Base-by-base conservation (phyloP, 2,113 vertebrate species). In the Psephotus haematonotus region DNA sequence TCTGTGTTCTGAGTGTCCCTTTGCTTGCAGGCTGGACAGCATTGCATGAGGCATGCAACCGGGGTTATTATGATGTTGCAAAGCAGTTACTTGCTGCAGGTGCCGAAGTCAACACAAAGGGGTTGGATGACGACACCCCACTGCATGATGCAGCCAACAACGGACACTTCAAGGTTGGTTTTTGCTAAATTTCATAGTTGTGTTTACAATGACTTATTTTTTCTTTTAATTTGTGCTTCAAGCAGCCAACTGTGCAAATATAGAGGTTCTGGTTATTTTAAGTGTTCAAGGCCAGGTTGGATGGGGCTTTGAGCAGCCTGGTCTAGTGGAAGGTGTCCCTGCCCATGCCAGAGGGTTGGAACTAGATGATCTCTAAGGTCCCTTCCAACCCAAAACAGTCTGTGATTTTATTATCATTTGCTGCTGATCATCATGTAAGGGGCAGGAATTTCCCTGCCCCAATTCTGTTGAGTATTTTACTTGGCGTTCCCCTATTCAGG, bases 21-120 rank as follows among this genome's bases (percentile, higher is more conserved):
- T 41, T 64, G 59, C 93, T 94, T 96, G 71, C 95, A 99, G 99
- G 99, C 98, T 99, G 99, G 99, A 99, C 99, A 28, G 99, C 99
- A 50, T 97, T 99, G 98, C 99, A 99, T 35, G 99, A 99, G 97
- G 99, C 99, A 0, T 99, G 99, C 97, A 99, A 99, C 98, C 98
- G 99, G 81, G 99, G 99, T 60, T 99, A 99, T 97, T 99, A 99
- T 41, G 99, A 99, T 63, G 99, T 99, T 50, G 99, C 99, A 11
- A 99, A 99, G 97, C 99, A 99, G 98, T 97, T 99, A 98, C 99
- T 99, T 75, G 99, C 99, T 72, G 99, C 99, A 3, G 99, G 99
- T 2, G 99, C 99, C 2, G 99, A 99, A 95, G 99, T 99, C 97
- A 99, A 99, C 98, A 99, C 99, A 75, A 99, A 99, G 98, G 99